Evolutionary conservation across 2,888 invertebrate species (phyloP), one percentile per base, ranked within the genome.

Genomic region (Trichogramma dendrolimi): DNA sequence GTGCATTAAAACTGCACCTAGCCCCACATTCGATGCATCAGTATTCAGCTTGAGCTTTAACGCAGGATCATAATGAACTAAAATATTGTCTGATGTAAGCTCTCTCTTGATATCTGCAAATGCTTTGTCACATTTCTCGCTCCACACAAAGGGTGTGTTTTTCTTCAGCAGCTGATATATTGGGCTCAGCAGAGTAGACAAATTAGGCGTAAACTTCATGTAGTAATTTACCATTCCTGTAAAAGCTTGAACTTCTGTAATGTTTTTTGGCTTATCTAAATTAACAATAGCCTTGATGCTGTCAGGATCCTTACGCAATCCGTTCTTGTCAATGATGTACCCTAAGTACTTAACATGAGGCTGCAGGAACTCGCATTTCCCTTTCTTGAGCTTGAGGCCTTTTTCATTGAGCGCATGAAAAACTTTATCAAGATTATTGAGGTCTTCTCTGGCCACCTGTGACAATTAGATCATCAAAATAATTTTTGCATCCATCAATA

Each of bases 391-490:
- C 44, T 43, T 54, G 5, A 62, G 40, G n/a, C 59, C 55, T 4
- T 40, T 6, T 5, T 62, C 39, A 27, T 14, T 7, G n/a, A 60
- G 43, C 5, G 51, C 46, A 42, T 42, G 4, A 5, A 63, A 53
- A 10, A 63, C 44, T 10, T 10, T 11, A 10, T 60, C 56, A 43
- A 60, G n/a, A 6, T 38, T 48, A 3, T 55, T 3, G 8, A 47
- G 4, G 6, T 11, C 40, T 10, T 55, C 55, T 40, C 7, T 10
- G 1, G 4, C 6, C 6, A n/a, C 40, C 55, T 10, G 55, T 48
- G 27, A 55, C 39, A 6, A 46, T n/a, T 39, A 72, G 69, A 52
- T 72, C 71, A 58, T 73, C 72, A 10, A 71, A 44, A 56, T 73
- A 8, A 70, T 67, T 14, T 64, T 63, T 14, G n/a, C n/a, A n/a